Percentiles rank a stretch among this genome's conserved stretches.
These are phyloP conservation scores for Cherax destructor DNA, from an alignment of 1,140 invertebrate genomes.

Conservation along the genomic window DNA sequence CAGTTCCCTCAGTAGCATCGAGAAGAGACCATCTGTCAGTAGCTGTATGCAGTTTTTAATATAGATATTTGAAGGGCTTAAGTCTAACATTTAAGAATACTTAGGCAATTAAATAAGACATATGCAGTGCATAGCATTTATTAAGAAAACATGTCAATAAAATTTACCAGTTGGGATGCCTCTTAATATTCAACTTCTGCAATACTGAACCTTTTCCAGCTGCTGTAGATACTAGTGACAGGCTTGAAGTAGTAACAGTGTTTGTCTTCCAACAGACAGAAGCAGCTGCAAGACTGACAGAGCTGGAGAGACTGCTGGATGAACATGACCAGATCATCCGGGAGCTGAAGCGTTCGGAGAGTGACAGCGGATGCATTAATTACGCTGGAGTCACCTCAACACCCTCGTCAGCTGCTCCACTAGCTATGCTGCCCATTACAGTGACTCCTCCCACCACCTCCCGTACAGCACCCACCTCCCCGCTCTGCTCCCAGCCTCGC, in stretches of 20 bases:
- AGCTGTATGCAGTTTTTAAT: too few relatives aligned
- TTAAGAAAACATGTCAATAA: too few relatives aligned
- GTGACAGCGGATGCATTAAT: conserved; percentile 58
- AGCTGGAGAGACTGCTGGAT: conserved; percentile 70
- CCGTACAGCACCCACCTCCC: conserved; percentile 56
- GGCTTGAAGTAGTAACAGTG: background rate
- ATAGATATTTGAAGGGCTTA: too few relatives aligned
- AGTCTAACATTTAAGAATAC: too few relatives aligned
- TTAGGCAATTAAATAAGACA: too few relatives aligned
- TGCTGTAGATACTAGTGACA: too few relatives aligned
- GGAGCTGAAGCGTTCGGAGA: conserved; percentile 71
- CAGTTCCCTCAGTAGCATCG: too few relatives aligned
- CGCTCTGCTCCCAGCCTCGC: conserved; percentile 39
- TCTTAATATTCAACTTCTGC: background rate
- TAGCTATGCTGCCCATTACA: conserved; percentile 61
- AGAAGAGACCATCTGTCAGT: too few relatives aligned
- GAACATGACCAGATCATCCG: conserved; percentile 71
- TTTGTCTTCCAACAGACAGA: conserved; percentile 49
- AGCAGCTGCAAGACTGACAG: conserved; percentile 63
- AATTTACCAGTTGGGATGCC: too few relatives aligned
- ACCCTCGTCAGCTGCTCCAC: conserved; percentile 46
- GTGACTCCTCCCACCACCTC: conserved; percentile 50
- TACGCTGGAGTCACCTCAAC: conserved; percentile 49
- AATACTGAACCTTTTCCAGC: background rate
- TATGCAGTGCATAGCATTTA: too few relatives aligned